phyloP scores from a whole-genome alignment of 1,140 invertebrate genomes.

The Papilio machaon region DNA sequence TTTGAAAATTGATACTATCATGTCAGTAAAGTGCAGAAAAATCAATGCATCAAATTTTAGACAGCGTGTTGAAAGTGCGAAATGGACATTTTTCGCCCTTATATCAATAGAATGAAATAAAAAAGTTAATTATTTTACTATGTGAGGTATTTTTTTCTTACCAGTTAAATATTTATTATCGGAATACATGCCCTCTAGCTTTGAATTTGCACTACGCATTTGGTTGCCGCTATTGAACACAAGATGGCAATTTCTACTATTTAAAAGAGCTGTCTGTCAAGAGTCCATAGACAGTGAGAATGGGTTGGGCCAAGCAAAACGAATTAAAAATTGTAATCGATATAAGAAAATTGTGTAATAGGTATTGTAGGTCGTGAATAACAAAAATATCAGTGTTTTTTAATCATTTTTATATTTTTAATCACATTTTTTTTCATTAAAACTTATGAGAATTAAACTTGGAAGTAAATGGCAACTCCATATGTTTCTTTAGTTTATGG shows the following conservation, averaged over 20 bases:
- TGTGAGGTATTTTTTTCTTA: too few relatives aligned
- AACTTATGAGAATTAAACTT: background rate
- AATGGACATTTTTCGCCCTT: too few relatives aligned
- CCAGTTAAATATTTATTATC: background rate
- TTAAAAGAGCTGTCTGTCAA: background rate
- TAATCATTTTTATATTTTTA: background rate
- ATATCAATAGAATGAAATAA: too few relatives aligned
- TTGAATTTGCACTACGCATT: background rate
- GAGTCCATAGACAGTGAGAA: background rate
- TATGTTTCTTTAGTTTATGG: slow-evolving; percentile 63
- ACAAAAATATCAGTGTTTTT: background rate
- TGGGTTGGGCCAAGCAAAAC: background rate
- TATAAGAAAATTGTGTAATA: background rate
- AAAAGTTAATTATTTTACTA: too few relatives aligned
- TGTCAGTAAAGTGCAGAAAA: background rate
- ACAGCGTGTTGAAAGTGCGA: background rate
- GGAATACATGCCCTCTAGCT: background rate
- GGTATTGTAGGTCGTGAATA: background rate
- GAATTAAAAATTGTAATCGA: background rate
- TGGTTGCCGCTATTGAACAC: background rate
- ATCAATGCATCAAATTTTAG: background rate
- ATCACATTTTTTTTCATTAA: background rate
- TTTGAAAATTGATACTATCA: background rate
- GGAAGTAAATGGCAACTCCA: slow-evolving; percentile 47
- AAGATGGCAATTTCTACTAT: background rate